phyloP scores from a whole-genome alignment of 2,113 vertebrate genomes.

The Sprattus sprattus region DNA sequence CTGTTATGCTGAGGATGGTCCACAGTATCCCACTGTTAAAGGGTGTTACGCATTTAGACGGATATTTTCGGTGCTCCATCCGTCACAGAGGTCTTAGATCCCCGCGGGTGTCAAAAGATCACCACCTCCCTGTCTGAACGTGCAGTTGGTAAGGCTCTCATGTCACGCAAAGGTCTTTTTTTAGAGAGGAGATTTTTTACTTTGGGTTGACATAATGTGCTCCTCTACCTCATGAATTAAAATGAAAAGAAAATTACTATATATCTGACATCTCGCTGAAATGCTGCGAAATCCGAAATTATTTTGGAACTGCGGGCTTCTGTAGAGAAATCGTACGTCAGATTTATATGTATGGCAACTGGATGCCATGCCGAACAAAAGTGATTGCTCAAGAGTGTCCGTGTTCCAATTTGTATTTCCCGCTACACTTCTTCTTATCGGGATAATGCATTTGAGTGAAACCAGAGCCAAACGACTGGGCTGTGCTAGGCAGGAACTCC shows the following conservation, averaged over 20 bases:
- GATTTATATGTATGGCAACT: neutral
- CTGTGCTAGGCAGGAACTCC: neutral
- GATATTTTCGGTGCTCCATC: slow-evolving; percentile 15
- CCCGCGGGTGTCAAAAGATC: slow-evolving; percentile 39
- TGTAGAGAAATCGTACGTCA: neutral
- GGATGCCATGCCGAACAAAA: neutral
- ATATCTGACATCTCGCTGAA: neutral
- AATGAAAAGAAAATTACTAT: neutral
- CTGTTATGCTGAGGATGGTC: neutral
- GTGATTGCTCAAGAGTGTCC: neutral
- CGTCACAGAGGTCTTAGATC: slow-evolving; percentile 4
- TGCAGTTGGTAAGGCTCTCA: neutral
- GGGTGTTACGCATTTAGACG: slow-evolving; percentile 27
- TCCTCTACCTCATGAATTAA: neutral
- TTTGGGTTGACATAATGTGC: neutral
- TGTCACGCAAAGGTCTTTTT: slow-evolving; percentile 2
- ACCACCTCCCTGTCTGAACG: slow-evolving; percentile 25
- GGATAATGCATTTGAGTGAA: slow-evolving; percentile 28
- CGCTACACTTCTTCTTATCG: slow-evolving; percentile 37
- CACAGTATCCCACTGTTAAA: slow-evolving; percentile 16
- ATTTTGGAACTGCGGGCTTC: neutral
- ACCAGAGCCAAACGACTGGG: slow-evolving; percentile 24
- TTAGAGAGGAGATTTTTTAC: neutral
- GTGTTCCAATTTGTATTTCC: slow-evolving; percentile 46
- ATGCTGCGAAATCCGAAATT: neutral